These are phyloP conservation scores for Ceramica pisi DNA, from an alignment of 2,888 invertebrate species.

Conservation along the genomic window DNA sequence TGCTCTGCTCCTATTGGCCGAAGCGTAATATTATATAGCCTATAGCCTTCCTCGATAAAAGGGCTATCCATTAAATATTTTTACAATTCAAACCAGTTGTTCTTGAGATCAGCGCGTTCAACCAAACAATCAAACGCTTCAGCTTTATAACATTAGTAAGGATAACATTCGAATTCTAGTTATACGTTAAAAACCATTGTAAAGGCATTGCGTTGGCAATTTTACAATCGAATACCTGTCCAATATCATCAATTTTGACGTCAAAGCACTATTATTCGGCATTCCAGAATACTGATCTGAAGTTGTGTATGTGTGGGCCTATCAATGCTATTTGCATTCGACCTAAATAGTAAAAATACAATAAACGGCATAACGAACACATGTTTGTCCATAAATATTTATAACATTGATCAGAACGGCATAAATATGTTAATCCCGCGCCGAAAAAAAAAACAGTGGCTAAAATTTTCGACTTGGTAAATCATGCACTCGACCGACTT, in stretches of 20 bases:
- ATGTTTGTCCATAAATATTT: slow-evolving; percentile 64
- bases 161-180: neutral
- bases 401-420: slow-evolving; percentile 53
- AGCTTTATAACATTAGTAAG: too few relatives aligned
- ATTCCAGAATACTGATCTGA: slow-evolving; percentile 51
- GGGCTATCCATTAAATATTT: too few relatives aligned
- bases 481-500: slow-evolving; percentile 62
- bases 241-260: slow-evolving; percentile 22
- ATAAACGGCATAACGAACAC: slow-evolving; percentile 65
- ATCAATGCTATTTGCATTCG: slow-evolving; percentile 59
- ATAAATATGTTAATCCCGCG: slow-evolving; percentile 49
- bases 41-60: too few relatives aligned
- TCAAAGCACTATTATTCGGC: slow-evolving; percentile 32
- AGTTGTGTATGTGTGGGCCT: slow-evolving; percentile 48
- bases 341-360: slow-evolving; percentile 66
- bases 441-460: slow-evolving; percentile 43
- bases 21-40: too few relatives aligned
- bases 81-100: too few relatives aligned
- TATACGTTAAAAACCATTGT: too few relatives aligned
- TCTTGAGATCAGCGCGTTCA: too few relatives aligned
- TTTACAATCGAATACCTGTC: slow-evolving; percentile 13
- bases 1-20: too few relatives aligned
- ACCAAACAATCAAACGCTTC: too few relatives aligned
- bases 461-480: slow-evolving; percentile 56
- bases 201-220: neutral